Base-by-base conservation (phyloP, 2,888 invertebrate species). In the Cordilura impudica region DNA sequence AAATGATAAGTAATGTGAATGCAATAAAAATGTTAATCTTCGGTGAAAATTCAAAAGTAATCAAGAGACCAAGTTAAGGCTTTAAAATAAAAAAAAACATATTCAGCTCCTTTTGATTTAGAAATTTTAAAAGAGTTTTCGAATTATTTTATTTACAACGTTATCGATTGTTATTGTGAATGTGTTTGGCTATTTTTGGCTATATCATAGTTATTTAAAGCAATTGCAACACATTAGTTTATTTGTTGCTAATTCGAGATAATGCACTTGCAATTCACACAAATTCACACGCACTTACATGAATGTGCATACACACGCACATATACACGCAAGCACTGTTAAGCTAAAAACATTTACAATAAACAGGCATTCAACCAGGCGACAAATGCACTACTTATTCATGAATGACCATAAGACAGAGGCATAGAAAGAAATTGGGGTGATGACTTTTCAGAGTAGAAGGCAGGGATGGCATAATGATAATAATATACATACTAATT, bases 211-310 rank as follows among this genome's bases (percentile, higher is more conserved):
- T 74, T 74, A 74, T 79, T 79, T 70, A 79, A 79, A 66, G 78
- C 75, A 75, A 74, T 79, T 74, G 78, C 78, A 79, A 79, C 65
- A 78, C 74, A 80, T 80, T 76, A 74, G 78, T 82, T 82, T 80
- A 81, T 80, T 81, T 78, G 82, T 78, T 75, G 70, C 81, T 80
- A 82, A 81, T 81, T 74, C 80, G 75, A 79, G 79, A 72, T 79
- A 78, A 79, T 81, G 81, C 78, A 75, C 78, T 79, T 74, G 74
- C 81, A 74, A 71, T 71, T 78, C 67, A 71, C 53, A 77, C 71
- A 70, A 66, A 53, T 65, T 58, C 78, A 72, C 75, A 74, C 54
- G 54, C 74, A 74, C 51, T 10, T 7, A 14, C 26, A 18, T 12
- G 23, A 35, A 10, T 16, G 43, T n/a, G n/a, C 6, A 35, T 51